A percentile compares a stretch with the other conserved stretches of the same genome.
These are phyloP conservation scores for Poecile atricapillus DNA, from an alignment of 2,113 vertebrate species.

Conservation along the genomic window DNA sequence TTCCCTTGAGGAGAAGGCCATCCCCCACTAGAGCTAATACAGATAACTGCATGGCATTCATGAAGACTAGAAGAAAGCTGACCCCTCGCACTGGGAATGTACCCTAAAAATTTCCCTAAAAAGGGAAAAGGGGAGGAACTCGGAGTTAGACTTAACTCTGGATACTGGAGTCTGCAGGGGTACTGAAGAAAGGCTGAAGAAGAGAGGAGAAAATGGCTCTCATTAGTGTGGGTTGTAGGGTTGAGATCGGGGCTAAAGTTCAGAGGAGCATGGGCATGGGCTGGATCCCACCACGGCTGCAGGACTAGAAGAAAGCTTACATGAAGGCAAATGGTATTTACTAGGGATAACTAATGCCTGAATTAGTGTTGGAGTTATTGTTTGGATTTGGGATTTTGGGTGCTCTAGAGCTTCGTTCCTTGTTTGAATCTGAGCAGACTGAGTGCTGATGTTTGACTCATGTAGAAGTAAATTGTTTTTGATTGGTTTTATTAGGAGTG, in stretches of 20 bases:
- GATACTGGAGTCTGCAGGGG: background rate
- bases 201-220: background rate
- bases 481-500: background rate
- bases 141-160: background rate
- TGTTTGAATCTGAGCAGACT: background rate
- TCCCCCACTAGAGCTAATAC: background rate
- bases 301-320: background rate
- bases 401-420: background rate
- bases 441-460: background rate
- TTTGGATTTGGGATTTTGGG: background rate
- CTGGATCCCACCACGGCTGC: background rate
- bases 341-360: background rate
- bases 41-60: background rate
- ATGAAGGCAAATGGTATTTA: background rate
- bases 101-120: background rate
- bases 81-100: background rate
- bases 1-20: background rate
- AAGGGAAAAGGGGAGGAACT: background rate
- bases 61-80: background rate
- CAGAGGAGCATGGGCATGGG: fast-evolving
- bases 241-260: background rate
- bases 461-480: background rate
- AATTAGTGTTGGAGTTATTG: background rate
- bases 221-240: background rate
- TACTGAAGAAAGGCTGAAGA: background rate